These are phyloP conservation scores for Andrena dorsata DNA, from an alignment of 2,888 invertebrate species.

Conservation along the genomic window DNA sequence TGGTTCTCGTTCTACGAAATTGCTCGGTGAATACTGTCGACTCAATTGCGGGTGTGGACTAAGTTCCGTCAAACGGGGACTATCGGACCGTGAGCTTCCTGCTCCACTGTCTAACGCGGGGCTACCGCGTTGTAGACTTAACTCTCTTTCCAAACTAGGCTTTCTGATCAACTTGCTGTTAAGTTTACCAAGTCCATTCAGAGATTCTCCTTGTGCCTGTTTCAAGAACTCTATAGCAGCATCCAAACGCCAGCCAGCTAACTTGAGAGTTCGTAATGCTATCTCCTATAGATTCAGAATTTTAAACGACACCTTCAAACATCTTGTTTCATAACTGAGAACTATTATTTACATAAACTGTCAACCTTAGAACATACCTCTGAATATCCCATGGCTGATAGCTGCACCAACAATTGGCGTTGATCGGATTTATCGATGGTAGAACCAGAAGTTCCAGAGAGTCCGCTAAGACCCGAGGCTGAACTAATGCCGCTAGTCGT, in stretches of 20 bases:
- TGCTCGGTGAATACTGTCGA: slow-evolving; percentile 91
- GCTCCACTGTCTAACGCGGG: slow-evolving; percentile 95
- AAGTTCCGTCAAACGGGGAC: slow-evolving; percentile 90
- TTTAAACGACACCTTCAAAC: not conserved
- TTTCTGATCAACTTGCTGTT: slow-evolving; percentile 92
- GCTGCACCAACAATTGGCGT: slow-evolving; percentile 89
- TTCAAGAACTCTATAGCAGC: slow-evolving; percentile 89
- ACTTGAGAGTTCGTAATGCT: slow-evolving; percentile 89
- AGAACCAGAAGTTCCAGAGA: slow-evolving; percentile 88
- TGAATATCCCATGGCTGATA: slow-evolving; percentile 90
- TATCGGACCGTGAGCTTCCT: slow-evolving; percentile 95
- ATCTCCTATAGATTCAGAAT: slow-evolving; percentile 87
- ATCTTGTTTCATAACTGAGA: not conserved
- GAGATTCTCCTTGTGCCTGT: slow-evolving; percentile 88
- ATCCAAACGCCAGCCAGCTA: slow-evolving; percentile 90
- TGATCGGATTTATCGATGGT: slow-evolving; percentile 88
- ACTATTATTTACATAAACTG: not conserved
- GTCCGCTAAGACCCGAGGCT: slow-evolving; percentile 87
- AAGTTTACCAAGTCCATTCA: slow-evolving; percentile 86
- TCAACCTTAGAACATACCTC: slow-evolving; percentile 86
- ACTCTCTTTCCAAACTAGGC: slow-evolving; percentile 94
- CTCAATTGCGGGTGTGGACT: slow-evolving; percentile 89
- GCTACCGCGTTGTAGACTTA: slow-evolving; percentile 91
- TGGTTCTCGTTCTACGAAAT: slow-evolving; percentile 86
- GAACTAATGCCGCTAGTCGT: slow-evolving; percentile 88